Base-by-base conservation (phyloP, 2,888 invertebrate genomes). In the Psococerastis gibbosa region DNA sequence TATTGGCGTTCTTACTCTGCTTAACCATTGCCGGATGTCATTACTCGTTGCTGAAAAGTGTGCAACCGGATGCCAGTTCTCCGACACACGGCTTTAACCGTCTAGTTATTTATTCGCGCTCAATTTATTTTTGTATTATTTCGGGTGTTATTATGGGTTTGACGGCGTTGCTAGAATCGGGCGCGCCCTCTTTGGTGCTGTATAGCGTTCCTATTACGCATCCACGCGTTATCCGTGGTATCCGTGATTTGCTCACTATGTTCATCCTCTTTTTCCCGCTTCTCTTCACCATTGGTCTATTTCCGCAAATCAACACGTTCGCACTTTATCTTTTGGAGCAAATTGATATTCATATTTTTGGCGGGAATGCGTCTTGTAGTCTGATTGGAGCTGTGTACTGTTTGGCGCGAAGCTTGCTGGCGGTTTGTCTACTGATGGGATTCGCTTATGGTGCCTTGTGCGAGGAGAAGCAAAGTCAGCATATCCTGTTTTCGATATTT, bases 1-100 rank as follows among this genome's bases (percentile, higher is more conserved):
- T 95, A 43, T 82, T 80, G 54, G 85, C 94, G 13, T 87, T 97
- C 60, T 69, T 92, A 57, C 91, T 98, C 62, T 95, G 95, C 64
- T 84, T 94, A 53, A 87, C 95, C n/a, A 89, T 95, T 54, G 97
- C 97, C 1, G 83, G 92, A 13, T 91, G 94, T 56, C 98, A 98
- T 62, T 99, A 97, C 62, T 94, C 92, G 0, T 65, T 97, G 50
- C 64, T 95, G 49, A 97, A 95, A 65, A 94, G 94, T 52, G 98
- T 98, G 2, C 98, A 98, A 57, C 98, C 98, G 0, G 98, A 98
- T 62, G 92, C 97, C 0, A 85, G 97, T 0, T 97, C 97, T 2
- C 97, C 98, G 0, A 92, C 94, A 32, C 98, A 98, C 61, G 95
- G 95, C 9, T 95, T 91, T 57, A 97, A 97, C 60, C 78, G 87